Conservation (phyloP, 2,797 vertebrate genomes). For the Loris lydekkerianus region DNA sequence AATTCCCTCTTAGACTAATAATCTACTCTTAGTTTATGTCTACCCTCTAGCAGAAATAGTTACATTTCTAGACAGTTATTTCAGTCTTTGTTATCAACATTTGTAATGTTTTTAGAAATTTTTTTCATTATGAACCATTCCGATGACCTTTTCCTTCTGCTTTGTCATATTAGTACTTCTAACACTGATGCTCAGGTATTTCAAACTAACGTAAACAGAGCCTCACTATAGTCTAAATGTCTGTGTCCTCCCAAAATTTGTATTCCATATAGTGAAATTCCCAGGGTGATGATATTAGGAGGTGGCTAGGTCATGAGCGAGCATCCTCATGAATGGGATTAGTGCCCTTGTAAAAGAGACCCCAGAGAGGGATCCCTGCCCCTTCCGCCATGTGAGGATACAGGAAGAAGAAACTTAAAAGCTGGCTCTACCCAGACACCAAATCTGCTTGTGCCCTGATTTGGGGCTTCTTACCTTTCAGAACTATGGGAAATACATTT, state of each 20-base stretch:
- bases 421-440: neutral
- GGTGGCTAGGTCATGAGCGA: neutral
- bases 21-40: neutral
- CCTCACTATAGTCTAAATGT: neutral
- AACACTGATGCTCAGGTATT: neutral
- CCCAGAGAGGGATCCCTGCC: neutral
- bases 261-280: neutral
- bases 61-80: neutral
- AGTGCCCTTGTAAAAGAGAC: neutral
- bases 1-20: neutral
- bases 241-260: neutral
- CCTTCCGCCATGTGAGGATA: neutral
- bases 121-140: neutral
- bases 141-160: neutral
- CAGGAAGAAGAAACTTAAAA: neutral
- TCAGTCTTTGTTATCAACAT: neutral
- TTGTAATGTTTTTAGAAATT: neutral
- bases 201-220: neutral
- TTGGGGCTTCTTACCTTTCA: neutral
- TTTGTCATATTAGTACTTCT: neutral
- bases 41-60: neutral
- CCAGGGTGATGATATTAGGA: neutral
- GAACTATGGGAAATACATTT: neutral
- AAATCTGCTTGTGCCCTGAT: neutral
- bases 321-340: neutral